These are phyloP conservation scores for Pegea sp. DNA, from an alignment of 23 tunicate genomes.

Conservation along the genomic window DNA sequence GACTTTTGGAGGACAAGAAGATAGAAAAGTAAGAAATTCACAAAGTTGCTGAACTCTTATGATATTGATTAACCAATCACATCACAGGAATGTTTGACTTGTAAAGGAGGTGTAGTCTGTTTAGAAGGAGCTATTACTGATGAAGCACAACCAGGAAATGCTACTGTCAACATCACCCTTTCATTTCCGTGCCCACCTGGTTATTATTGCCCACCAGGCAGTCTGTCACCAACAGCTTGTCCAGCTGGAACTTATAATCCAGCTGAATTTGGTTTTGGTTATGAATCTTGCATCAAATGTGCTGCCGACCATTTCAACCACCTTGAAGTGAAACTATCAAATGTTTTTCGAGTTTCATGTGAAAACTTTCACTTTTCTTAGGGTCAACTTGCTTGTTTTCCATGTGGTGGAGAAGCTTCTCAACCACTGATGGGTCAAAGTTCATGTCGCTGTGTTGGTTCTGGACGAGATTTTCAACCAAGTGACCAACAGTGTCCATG, in stretches of 20 bases:
- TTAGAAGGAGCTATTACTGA: conserved; percentile 78
- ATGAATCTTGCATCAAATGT: conserved; percentile 44
- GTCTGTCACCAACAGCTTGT: conserved; percentile 47
- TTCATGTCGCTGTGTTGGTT: conserved; percentile 67
- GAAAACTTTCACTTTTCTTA: conserved; percentile 2
- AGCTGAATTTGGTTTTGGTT: conserved; percentile 20
- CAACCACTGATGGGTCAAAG: conserved; percentile 70
- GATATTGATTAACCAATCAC: not conserved
- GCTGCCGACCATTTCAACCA: conserved; percentile 46
- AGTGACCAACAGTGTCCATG: conserved; percentile 92
- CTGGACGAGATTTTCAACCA: conserved; percentile 91
- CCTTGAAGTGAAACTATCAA: conserved; percentile 15
- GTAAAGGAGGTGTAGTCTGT: conserved; percentile 81
- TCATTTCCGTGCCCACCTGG: conserved; percentile 94
- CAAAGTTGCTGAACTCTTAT: not conserved
- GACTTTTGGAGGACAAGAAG: conserved; percentile 37
- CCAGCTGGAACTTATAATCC: conserved; percentile 84
- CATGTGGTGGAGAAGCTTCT: conserved; percentile 85
- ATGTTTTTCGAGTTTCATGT: too few species aligned
- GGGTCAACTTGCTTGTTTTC: conserved; percentile 76
- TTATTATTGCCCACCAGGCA: conserved; percentile 58
- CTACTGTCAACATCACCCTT: conserved; percentile 43
- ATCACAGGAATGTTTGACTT: conserved; percentile 34
- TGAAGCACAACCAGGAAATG: conserved; percentile 53
- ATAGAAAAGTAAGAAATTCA: conserved; percentile 29